Evolutionary conservation across 2,797 vertebrate species (phyloP).

Genomic region (Megaceryle alcyon): DNA sequence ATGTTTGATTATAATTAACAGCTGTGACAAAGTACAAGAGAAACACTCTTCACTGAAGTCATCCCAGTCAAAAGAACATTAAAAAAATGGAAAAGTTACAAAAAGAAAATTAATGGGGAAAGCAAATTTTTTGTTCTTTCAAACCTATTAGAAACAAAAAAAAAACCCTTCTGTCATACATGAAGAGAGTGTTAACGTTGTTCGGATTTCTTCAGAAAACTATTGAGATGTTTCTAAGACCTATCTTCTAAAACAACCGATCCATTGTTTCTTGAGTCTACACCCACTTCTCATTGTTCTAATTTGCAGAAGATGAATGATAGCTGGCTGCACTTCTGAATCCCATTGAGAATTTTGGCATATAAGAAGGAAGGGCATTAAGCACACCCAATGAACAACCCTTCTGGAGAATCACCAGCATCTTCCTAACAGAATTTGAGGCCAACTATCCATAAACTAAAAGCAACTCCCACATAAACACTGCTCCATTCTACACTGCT

Average conservation of each 20-base stretch:
- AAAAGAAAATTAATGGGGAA: not conserved
- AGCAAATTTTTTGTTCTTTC: not conserved
- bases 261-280: not conserved
- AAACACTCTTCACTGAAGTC: not conserved
- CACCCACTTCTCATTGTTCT: not conserved
- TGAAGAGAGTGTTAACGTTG: not conserved
- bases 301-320: conserved; percentile 33
- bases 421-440: conserved; percentile 4
- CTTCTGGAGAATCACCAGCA: not conserved
- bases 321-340: not conserved
- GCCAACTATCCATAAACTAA: conserved; percentile 34
- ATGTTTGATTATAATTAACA: not conserved
- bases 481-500: not conserved
- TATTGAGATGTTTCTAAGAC: not conserved
- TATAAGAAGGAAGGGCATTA: not conserved
- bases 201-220: not conserved
- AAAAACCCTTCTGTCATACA: not conserved
- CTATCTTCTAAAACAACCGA: not conserved
- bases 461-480: conserved; percentile 32
- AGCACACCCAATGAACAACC: not conserved
- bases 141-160: not conserved
- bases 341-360: not conserved
- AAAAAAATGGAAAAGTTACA: not conserved
- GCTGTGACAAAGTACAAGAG: not conserved
- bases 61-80: not conserved